Conservation (phyloP, 2,888 invertebrate species). For the Nomada goodeniana region DNA sequence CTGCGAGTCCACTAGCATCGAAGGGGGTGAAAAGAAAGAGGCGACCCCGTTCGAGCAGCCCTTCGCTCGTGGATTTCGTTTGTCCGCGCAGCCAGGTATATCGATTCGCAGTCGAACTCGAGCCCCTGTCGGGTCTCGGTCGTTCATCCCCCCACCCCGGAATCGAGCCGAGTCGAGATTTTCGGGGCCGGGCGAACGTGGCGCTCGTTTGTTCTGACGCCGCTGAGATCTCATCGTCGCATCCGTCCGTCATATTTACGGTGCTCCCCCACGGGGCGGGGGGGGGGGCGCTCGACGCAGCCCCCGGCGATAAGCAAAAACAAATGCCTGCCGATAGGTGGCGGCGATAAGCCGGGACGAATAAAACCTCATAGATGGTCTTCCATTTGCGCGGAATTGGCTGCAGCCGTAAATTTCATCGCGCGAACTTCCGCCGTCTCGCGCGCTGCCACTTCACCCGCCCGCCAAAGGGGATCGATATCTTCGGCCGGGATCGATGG, state of each 20-base stretch:
- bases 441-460: constrained; percentile 58
- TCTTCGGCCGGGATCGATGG: constrained; percentile 47
- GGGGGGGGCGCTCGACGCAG: constrained; percentile 67
- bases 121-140: constrained; percentile 34
- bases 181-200: constrained; percentile 54
- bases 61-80: constrained; percentile 42
- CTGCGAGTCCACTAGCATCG: background rate
- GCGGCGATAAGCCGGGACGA: constrained; percentile 67
- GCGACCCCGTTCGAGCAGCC: background rate
- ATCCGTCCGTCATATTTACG: constrained; percentile 81
- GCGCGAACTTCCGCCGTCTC: constrained; percentile 68
- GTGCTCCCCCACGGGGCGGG: constrained; percentile 66
- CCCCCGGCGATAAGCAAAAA: constrained; percentile 79
- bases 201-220: constrained; percentile 72
- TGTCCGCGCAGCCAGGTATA: constrained; percentile 65
- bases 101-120: constrained; percentile 66
- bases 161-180: constrained; percentile 66
- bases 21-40: background rate
- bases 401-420: constrained; percentile 70
- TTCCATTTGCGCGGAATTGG: constrained; percentile 72
- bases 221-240: constrained; percentile 72
- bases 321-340: constrained; percentile 80
- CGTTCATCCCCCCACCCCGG: constrained; percentile 48
- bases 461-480: constrained; percentile 61
- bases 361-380: constrained; percentile 73